phyloP scores from a whole-genome alignment of 2,888 invertebrate genomes.

The Cenopis cana region DNA sequence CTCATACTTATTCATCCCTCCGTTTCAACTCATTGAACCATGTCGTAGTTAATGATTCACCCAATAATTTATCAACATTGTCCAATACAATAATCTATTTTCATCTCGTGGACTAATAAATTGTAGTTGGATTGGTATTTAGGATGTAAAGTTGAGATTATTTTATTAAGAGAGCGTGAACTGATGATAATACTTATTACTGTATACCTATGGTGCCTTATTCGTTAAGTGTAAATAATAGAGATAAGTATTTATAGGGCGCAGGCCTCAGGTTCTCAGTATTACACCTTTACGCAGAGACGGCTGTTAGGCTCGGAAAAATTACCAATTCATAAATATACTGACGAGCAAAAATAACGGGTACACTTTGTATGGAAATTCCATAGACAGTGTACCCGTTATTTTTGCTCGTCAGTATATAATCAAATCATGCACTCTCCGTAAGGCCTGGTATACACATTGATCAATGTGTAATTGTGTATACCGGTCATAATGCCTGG shows the following conservation, averaged over 20 bases:
- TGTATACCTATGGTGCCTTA: constrained; percentile 52
- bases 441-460: no score
- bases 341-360: no score
- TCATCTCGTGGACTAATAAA: no score
- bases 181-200: constrained; percentile 30
- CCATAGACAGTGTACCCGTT: no score
- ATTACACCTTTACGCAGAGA: constrained; percentile 29
- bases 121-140: not conserved
- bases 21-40: no score
- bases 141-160: constrained; percentile 6
- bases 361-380: no score
- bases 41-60: no score
- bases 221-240: constrained; percentile 63
- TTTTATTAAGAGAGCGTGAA: constrained; percentile 11
- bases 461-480: no score
- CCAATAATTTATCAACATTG: not conserved
- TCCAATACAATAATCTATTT: not conserved
- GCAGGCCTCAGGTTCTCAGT: constrained; percentile 33
- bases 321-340: not conserved
- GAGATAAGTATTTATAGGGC: constrained; percentile 63
- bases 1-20: not conserved
- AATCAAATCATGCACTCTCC: no score
- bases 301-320: not conserved
- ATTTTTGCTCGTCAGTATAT: no score
- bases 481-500: no score